Evolutionary conservation across 2,888 invertebrate genomes (phyloP), one percentile per base, ranked within the genome.

Genomic region (Archips xylosteana): DNA sequence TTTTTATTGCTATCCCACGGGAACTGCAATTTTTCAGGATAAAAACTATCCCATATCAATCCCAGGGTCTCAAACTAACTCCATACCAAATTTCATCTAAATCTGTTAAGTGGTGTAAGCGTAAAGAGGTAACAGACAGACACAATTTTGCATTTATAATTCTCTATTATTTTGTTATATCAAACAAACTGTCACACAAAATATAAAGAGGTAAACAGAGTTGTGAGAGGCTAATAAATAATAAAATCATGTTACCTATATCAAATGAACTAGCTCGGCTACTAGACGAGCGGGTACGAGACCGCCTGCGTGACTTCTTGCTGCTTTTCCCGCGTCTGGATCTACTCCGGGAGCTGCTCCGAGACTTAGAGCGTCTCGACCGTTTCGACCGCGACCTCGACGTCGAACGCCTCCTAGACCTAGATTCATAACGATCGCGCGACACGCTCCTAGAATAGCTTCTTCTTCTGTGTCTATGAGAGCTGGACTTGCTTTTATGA

Each of bases 371-470:
- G 10, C 88, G 84, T 51, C 81, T 76, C 10, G 84, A 79, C 51
- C 79, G 78, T 74, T 90, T 92, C 0, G 87, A 86, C 2, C 87
- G 84, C 2, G 89, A 83, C 15, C 89, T 86, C 0, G 94, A 92
- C 9, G 82, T 75, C 0, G 93, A 94, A 32, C 90, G 84, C 62
- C 89, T 87, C 54, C 84, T 87, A 23, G 91, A 89, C 77, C 87
- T 92, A 9, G 86, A 83, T 36, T 91, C 92, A 84, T 94, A 91
- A 5, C 89, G 86, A 36, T 94, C 94, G 70, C 88, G 87, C 0
- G 94, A 94, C n/a, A 84, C 57, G 79, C 94, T 94, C 76, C 94
- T 86, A 5, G 94, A 92, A 76, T 90, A 88, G 78, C 93, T 94
- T 59, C 88, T 87, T 62, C 85, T 84, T 77, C 82, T 91, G 75